Evolutionary conservation across 2,797 vertebrate genomes (phyloP).

Genomic region (Karalla daura): DNA sequence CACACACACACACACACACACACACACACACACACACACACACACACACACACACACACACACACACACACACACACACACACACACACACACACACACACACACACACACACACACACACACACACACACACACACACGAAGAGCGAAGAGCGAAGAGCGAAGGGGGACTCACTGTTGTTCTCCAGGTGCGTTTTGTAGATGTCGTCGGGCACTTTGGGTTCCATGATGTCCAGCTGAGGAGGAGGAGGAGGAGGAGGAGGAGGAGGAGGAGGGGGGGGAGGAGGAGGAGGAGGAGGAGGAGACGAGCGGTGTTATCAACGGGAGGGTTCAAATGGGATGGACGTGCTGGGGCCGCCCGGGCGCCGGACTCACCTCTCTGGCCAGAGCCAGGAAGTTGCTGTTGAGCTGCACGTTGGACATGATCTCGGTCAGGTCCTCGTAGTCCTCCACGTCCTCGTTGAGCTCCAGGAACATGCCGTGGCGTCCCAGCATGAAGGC

Average conservation of each 20-base stretch:
- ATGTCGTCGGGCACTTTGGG: conserved; percentile 99
- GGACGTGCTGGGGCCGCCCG: too few relatives aligned
- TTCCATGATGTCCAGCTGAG: conserved; percentile 98
- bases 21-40: too few relatives aligned
- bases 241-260: conserved; percentile 27
- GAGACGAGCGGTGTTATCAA: conserved; percentile 14
- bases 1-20: background rate
- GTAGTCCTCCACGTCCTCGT: conserved; percentile 97
- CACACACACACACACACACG: background rate
- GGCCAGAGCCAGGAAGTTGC: conserved; percentile 96
- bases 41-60: too few relatives aligned
- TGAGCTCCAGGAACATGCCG: conserved; percentile 96
- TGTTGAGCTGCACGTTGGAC: conserved; percentile 99
- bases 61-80: too few relatives aligned
- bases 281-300: conserved; percentile 35
- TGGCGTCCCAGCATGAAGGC: conserved; percentile 98
- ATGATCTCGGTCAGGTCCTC: conserved; percentile 99
- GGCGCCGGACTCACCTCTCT: conserved; percentile 95
- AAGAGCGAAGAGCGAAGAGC: too few relatives aligned
- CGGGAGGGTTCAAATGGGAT: too few relatives aligned
- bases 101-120: too few relatives aligned
- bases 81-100: too few relatives aligned
- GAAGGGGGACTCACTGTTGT: conserved; percentile 92
- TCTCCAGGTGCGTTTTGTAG: conserved; percentile 99
- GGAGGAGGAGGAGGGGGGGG: conserved; percentile 18